Percentiles rank a stretch among this genome's conserved stretches.
Evolutionary conservation across 2,888 invertebrate genomes (phyloP).

Genomic region (Drosophila limbata): DNA sequence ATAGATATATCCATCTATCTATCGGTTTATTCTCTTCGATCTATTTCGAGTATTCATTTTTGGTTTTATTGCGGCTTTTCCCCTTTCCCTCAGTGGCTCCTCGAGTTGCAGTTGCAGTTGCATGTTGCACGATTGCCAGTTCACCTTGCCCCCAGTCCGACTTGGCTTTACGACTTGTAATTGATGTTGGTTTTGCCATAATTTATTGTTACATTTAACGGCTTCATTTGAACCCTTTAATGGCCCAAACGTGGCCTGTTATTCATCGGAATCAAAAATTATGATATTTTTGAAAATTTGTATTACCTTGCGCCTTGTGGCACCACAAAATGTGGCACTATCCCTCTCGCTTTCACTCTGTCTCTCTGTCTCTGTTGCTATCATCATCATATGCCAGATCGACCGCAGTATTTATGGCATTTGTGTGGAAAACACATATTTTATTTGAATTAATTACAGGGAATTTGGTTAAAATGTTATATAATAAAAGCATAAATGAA

Average conservation of each 20-base stretch:
- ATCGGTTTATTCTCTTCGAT: slow-evolving; percentile 24
- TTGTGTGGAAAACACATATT: slow-evolving; percentile 59
- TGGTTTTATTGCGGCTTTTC: slow-evolving; percentile 65
- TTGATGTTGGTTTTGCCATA: slow-evolving; percentile 83
- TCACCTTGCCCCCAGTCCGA: slow-evolving; percentile 44
- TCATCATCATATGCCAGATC: slow-evolving; percentile 50
- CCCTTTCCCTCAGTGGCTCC: slow-evolving; percentile 1
- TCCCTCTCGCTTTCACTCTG: background rate
- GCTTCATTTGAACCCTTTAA: slow-evolving; percentile 82
- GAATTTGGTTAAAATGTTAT: too few relatives aligned
- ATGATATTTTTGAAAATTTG: slow-evolving; percentile 81
- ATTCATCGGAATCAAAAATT: slow-evolving; percentile 74
- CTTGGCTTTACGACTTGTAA: slow-evolving; percentile 77
- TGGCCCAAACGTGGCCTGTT: slow-evolving; percentile 57
- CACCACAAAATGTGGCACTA: slow-evolving; percentile 51
- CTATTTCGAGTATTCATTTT: slow-evolving; percentile 54
- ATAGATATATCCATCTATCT: slow-evolving; percentile 16
- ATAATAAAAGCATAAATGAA: too few relatives aligned
- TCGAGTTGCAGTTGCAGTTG: slow-evolving; percentile 24
- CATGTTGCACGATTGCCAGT: slow-evolving; percentile 21
- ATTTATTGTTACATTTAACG: slow-evolving; percentile 79
- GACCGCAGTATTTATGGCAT: slow-evolving; percentile 66
- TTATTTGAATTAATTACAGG: too few relatives aligned
- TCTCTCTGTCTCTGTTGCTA: slow-evolving; percentile 25
- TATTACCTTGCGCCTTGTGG: slow-evolving; percentile 49